Evolutionary conservation across 1,140 invertebrate species (phyloP).

Genomic region (Telenomus remus): DNA sequence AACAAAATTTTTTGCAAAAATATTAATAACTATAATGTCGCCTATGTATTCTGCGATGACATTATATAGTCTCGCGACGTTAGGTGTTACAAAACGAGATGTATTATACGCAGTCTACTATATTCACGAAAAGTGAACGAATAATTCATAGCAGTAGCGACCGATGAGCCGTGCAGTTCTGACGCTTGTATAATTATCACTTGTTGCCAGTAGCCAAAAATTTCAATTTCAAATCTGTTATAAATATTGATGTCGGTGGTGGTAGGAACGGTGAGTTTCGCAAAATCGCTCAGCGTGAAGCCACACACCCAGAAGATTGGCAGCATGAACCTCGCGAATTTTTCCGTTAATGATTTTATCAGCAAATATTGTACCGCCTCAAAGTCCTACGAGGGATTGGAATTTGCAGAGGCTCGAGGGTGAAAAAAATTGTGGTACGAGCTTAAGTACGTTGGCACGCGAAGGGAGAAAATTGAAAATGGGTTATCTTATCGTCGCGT

Average conservation of each 20-base stretch:
- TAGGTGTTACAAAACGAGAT: conserved; percentile 49
- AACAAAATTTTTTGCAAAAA: no score
- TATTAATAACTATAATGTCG: no score
- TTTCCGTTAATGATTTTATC: conserved; percentile 30
- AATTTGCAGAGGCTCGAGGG: conserved; percentile 11
- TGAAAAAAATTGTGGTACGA: conserved; percentile 31
- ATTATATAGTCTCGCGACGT: conserved; percentile 54
- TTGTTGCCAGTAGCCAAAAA: conserved; percentile 41
- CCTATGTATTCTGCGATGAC: conserved; percentile 1
- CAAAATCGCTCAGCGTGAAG: background rate
- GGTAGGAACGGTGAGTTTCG: no score
- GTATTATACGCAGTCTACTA: conserved; percentile 3
- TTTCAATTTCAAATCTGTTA: conserved; percentile 47
- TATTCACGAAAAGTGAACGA: background rate
- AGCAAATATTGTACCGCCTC: conserved; percentile 8
- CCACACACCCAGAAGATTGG: conserved; percentile 7
- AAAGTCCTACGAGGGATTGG: conserved; percentile 16
- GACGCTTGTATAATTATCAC: conserved; percentile 29
- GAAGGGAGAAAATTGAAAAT: background rate
- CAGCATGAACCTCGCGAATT: background rate
- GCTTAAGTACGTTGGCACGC: conserved; percentile 1
- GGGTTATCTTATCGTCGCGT: background rate
- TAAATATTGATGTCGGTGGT: conserved; percentile 33
- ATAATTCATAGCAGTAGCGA: background rate
- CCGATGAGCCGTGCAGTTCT: background rate